These are phyloP conservation scores for Coregonus clupeaformis DNA, from an alignment of 2,113 vertebrate genomes.

Conservation along the genomic window DNA sequence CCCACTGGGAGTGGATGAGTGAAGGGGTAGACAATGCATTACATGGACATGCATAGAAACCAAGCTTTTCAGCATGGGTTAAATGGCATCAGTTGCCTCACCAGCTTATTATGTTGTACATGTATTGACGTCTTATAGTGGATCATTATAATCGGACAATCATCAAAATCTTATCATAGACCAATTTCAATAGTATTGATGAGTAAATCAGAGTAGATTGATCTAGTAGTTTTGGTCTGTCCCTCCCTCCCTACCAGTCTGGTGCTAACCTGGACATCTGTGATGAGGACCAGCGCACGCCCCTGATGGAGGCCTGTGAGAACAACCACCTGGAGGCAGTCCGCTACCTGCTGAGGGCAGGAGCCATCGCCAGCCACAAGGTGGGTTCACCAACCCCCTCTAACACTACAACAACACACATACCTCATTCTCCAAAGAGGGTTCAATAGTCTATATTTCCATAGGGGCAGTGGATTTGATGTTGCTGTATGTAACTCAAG, in stretches of 20 bases:
- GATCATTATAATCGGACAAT: no score
- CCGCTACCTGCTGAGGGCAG: slow-evolving; percentile 92
- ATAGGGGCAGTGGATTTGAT: background rate
- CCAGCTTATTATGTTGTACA: no score
- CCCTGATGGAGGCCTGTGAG: slow-evolving; percentile 95
- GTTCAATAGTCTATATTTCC: background rate
- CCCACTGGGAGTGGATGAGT: background rate
- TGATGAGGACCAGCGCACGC: slow-evolving; percentile 95
- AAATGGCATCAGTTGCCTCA: no score
- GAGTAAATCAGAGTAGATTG: background rate
- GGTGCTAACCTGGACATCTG: slow-evolving; percentile 95
- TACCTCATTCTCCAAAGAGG: background rate
- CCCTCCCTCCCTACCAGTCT: slow-evolving; percentile 73
- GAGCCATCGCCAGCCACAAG: slow-evolving; percentile 90
- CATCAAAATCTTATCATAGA: no score
- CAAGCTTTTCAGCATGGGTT: no score
- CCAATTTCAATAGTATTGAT: background rate
- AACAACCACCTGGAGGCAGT: slow-evolving; percentile 95
- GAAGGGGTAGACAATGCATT: background rate
- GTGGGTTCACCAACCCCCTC: slow-evolving; percentile 53
- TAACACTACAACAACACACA: background rate
- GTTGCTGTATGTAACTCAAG: background rate
- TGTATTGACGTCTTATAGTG: no score
- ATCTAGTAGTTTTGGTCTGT: background rate
- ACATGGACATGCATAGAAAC: background rate